These are phyloP conservation scores for Hemistola chrysoprasaria DNA, from an alignment of 2,888 invertebrate genomes.

Conservation along the genomic window DNA sequence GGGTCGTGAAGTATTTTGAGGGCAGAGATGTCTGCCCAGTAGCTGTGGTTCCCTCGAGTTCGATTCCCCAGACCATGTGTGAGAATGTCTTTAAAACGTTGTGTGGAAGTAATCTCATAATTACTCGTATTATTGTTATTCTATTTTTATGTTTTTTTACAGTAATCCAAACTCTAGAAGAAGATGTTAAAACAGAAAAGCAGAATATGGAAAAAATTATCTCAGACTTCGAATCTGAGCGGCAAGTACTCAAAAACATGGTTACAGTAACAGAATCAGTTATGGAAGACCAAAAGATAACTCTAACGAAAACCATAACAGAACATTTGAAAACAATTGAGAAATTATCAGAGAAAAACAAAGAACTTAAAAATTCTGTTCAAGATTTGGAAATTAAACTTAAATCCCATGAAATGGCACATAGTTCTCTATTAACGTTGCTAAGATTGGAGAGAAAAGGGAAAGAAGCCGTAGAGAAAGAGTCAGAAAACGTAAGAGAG, in stretches of 20 bases:
- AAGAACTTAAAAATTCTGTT: constrained; percentile 24
- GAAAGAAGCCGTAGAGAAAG: constrained; percentile 27
- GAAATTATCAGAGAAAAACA: constrained; percentile 39
- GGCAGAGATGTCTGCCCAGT: no score
- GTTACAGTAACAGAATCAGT: constrained; percentile 60
- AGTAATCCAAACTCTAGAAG: constrained; percentile 40
- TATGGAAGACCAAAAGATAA: constrained; percentile 58
- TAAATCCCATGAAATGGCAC: constrained; percentile 35
- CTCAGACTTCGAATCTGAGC: constrained; percentile 57
- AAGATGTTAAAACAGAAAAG: constrained; percentile 46
- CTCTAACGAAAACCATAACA: constrained; percentile 42
- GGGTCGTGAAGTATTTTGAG: no score
- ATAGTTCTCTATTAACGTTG: constrained; percentile 29
- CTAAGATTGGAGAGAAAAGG: constrained; percentile 30
- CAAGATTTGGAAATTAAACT: constrained; percentile 33
- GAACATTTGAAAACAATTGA: constrained; percentile 45
- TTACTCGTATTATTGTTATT: background rate
- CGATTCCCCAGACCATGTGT: no score
- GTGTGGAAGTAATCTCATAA: no score
- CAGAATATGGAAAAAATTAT: constrained; percentile 51
- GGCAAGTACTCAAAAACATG: constrained; percentile 58
- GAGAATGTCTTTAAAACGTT: no score
- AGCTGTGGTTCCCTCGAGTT: no score
- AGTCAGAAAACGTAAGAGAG: constrained; percentile 26
- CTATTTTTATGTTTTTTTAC: no score